Base-by-base conservation (phyloP, 2,888 invertebrate genomes). In the Parnassius glacialis region DNA sequence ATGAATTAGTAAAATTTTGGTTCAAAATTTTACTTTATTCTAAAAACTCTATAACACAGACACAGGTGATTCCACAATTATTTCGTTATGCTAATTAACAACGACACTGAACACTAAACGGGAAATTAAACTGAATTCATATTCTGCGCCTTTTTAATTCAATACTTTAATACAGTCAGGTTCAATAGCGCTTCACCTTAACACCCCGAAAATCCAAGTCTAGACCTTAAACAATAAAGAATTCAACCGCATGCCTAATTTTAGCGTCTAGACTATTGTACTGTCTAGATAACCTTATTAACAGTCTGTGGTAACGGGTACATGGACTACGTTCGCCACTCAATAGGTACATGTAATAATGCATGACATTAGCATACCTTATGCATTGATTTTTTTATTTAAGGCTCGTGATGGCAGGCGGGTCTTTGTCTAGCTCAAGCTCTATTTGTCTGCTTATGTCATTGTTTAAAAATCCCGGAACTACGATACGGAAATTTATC, bases 201-300 rank as follows among this genome's bases (percentile, higher is more conserved):
- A 85, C 65, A 42, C 53, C 50, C 62, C 64, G 50, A 71, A 69
- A 70, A 70, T 65, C 65, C 64, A 74, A 75, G 74, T 74, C 79
- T 81, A 83, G 81, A 78, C 77, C 76, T 71, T 67, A 67, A 74
- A 73, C 67, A 70, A 74, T 73, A 73, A 78, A 68, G 71, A 66
- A 76, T 75, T 72, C 71, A 73, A 77, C 76, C 65, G 74, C 74
- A 78, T 79, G 75, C 79, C 78, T 82, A 81, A 79, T 79, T 76
- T 72, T 70, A 74, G 76, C 69, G 68, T 65, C 66, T 72, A 73
- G 67, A 66, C 75, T 64, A 77, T 76, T 74, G 72, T 74, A 65
- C 58, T 69, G 74, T 75, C 78, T 80, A 78, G 76, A 69, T 66
- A 58, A 59, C 76, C 78, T 78, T 77, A 78, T 81, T 80, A 79